Conservation (phyloP, 2,797 vertebrate species). For the Premnoplex brunnescens region DNA sequence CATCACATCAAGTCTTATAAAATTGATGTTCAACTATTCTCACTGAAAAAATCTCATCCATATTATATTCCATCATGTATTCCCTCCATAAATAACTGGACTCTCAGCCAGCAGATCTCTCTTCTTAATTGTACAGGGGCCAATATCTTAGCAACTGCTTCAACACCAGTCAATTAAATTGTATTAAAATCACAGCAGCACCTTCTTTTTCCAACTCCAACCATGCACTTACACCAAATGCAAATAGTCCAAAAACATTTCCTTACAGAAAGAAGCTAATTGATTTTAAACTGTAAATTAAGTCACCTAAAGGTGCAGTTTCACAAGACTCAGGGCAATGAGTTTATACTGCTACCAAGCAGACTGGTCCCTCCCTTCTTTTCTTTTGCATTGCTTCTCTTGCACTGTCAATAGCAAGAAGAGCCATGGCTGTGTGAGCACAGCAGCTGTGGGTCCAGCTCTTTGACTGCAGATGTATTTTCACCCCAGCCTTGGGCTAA, state of each 20-base stretch:
- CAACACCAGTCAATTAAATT: not conserved
- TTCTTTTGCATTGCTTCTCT: not conserved
- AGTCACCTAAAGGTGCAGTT: not conserved
- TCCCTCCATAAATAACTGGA: not conserved
- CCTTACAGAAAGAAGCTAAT: not conserved
- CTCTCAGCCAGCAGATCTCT: not conserved
- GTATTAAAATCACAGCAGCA: not conserved
- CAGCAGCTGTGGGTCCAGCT: not conserved
- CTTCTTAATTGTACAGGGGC: not conserved
- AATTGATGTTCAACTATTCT: not conserved
- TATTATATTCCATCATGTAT: not conserved
- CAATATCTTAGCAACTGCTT: not conserved
- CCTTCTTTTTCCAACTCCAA: not conserved
- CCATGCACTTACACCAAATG: not conserved
- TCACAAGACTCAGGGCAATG: not conserved
- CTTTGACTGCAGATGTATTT: not conserved
- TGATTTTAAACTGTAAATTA: not conserved
- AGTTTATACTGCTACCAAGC: not conserved
- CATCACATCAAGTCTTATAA: not conserved
- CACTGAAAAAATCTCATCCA: not conserved
- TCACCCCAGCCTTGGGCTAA: not conserved
- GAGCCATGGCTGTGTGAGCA: accelerated
- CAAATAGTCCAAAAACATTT: not conserved
- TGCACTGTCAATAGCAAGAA: not conserved
- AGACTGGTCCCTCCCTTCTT: not conserved